Evolutionary conservation across 2,113 vertebrate genomes (phyloP).

Genomic region (Recurvirostra avosetta): DNA sequence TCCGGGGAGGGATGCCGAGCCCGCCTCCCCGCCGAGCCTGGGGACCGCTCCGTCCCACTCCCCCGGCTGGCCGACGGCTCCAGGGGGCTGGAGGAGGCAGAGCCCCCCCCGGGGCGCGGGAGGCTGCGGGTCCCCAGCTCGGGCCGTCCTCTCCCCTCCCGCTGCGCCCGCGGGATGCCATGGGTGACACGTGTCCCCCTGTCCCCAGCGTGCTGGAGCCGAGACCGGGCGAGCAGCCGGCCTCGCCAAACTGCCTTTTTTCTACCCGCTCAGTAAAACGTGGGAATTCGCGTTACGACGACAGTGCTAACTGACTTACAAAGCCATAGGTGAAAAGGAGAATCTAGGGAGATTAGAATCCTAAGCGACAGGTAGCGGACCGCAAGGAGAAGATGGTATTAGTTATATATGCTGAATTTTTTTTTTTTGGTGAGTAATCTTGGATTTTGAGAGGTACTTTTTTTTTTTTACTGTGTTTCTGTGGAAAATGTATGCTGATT

Average conservation of each 20-base stretch:
- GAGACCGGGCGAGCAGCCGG: not conserved
- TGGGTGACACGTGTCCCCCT: not conserved
- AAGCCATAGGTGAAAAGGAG: slow-evolving; percentile 51
- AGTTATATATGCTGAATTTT: not conserved
- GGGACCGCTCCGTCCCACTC: slow-evolving; percentile 1
- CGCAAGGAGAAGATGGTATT: slow-evolving; percentile 3
- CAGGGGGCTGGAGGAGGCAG: not conserved
- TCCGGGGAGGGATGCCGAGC: slow-evolving; percentile 28
- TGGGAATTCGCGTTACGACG: not conserved
- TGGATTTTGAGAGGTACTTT: slow-evolving; percentile 63
- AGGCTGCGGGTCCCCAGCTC: not conserved
- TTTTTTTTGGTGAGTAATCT: slow-evolving; percentile 58
- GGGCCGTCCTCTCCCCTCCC: not conserved
- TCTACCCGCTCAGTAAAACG: not conserved
- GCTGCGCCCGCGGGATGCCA: fast-evolving
- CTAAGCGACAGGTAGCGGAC: slow-evolving; percentile 10
- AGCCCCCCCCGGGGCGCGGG: not conserved
- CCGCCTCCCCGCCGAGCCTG: slow-evolving; percentile 23
- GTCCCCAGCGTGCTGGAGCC: not conserved
- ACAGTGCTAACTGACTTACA: not conserved
- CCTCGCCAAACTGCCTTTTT: not conserved
- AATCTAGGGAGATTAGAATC: not conserved
- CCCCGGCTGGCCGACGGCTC: not conserved
- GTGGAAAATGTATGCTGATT: slow-evolving; percentile 64
- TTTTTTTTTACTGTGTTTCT: slow-evolving; percentile 47